Evolutionary conservation across 2,888 invertebrate genomes (phyloP).

Genomic region (Andrena flavipes): DNA sequence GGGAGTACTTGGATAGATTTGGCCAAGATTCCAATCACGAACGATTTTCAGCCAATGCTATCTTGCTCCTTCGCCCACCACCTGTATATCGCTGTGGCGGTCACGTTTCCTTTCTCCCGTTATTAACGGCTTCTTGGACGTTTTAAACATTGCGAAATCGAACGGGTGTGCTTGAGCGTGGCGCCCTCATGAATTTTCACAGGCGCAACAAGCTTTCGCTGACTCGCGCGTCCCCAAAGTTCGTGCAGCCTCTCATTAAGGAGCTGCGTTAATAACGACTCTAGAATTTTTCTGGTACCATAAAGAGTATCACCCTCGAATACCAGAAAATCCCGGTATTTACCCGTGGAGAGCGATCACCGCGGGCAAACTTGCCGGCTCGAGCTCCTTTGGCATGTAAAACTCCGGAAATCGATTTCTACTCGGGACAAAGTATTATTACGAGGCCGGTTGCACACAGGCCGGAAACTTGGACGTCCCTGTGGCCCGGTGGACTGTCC

Average conservation of each 20-base stretch:
- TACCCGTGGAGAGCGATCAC: not conserved
- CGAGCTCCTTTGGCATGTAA: slow-evolving; percentile 15
- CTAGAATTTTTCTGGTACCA: too few species aligned
- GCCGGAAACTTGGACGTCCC: slow-evolving; percentile 10
- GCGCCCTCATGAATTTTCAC: too few species aligned
- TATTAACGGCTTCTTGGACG: not conserved
- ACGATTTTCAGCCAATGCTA: slow-evolving; percentile 46
- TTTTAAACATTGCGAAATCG: not conserved
- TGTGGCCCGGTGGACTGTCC: not conserved
- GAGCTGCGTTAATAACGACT: too few species aligned
- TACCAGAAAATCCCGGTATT: not conserved
- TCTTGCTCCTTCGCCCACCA: slow-evolving; percentile 17
- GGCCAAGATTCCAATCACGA: slow-evolving; percentile 48
- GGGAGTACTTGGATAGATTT: slow-evolving; percentile 42
- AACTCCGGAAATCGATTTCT: slow-evolving; percentile 36
- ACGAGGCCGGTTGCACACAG: not conserved
- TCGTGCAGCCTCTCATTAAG: too few species aligned
- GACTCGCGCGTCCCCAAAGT: too few species aligned
- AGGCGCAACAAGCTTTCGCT: too few species aligned
- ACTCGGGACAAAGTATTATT: slow-evolving; percentile 45
- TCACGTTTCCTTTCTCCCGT: not conserved
- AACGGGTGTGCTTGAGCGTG: too few species aligned
- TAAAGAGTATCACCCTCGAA: too few species aligned
- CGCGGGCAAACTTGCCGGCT: slow-evolving; percentile 17
- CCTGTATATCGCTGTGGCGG: slow-evolving; percentile 13